Evolutionary conservation across 2,888 invertebrate species (phyloP), one percentile per base, ranked within the genome.

Genomic region (Meghimatium bilineatum): DNA sequence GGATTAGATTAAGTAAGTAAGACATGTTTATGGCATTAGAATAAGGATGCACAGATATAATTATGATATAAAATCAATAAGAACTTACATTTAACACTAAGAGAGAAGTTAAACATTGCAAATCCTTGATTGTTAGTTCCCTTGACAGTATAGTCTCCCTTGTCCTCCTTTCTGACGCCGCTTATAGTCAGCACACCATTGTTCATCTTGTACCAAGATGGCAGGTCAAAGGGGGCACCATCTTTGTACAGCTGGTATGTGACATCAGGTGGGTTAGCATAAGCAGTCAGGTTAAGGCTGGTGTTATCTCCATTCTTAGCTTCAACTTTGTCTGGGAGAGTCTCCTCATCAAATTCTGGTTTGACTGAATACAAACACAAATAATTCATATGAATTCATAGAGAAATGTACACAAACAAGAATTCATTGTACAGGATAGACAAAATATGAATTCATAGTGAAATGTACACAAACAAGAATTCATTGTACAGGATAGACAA

Each of bases 91-190:
- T 97, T 97, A 0, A 99, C 97, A 88, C 97, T 96, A 67, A 99
- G 95, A 77, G 96, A 96, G 83, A 98, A 95, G 89, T 96, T 96
- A 83, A 96, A 95, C 49, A 95, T 95, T 1, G 96, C 96, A 26
- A 96, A 95, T 72, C 98, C 99, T 93, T 98, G 97, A 0, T 96
- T 96, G 94, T 99, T 99, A 87, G 95, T 95, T 0, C 98, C 98
- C 90, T 97, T 96, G 88, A 97, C 96, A 1, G 95, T 95, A 93
- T 98, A 99, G 75, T 96, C 95, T 0, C 98, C 98, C 0, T 96
- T 96, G 93, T 98, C 98, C 87, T 96, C 95, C 12, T 97, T 95
- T 78, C 95, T 95, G 85, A 97, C 95, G 84, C 95, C 95, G 0
- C 97, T 97, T 91, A 99, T 96, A 93, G 97, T 98, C 87, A 99